phyloP scores from a whole-genome alignment of 2,113 vertebrate genomes.

The Heloderma charlesbogerti region DNA sequence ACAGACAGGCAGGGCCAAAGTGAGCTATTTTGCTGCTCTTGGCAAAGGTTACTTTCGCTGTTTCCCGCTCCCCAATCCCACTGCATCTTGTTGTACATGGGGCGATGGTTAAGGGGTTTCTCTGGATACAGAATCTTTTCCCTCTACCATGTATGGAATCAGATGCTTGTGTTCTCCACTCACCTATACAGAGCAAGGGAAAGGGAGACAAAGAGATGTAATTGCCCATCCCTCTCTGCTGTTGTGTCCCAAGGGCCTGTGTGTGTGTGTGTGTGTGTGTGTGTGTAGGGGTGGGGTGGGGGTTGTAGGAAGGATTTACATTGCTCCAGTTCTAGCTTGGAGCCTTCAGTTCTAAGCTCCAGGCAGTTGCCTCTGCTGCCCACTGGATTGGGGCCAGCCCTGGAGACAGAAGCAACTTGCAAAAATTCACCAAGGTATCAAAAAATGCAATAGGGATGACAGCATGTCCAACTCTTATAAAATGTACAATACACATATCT shows the following conservation, averaged over 20 bases:
- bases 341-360: too few species aligned
- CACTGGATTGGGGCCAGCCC: background rate
- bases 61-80: too few species aligned
- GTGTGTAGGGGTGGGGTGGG: too few species aligned
- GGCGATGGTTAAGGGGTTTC: background rate
- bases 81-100: background rate
- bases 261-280: too few species aligned
- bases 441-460: background rate
- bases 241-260: too few species aligned
- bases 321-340: too few species aligned
- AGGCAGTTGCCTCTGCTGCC: background rate
- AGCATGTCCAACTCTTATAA: background rate
- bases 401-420: background rate
- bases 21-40: background rate
- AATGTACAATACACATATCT: accelerated
- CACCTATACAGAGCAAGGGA: background rate
- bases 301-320: too few species aligned
- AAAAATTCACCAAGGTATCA: background rate
- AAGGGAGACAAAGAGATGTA: background rate
- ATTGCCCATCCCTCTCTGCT: too few species aligned
- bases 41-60: background rate
- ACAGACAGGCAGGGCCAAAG: background rate
- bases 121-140: background rate
- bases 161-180: background rate
- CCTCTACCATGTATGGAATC: background rate